phyloP scores from a whole-genome alignment of 1,140 invertebrate genomes.

The Zaprionus gabonicus region DNA sequence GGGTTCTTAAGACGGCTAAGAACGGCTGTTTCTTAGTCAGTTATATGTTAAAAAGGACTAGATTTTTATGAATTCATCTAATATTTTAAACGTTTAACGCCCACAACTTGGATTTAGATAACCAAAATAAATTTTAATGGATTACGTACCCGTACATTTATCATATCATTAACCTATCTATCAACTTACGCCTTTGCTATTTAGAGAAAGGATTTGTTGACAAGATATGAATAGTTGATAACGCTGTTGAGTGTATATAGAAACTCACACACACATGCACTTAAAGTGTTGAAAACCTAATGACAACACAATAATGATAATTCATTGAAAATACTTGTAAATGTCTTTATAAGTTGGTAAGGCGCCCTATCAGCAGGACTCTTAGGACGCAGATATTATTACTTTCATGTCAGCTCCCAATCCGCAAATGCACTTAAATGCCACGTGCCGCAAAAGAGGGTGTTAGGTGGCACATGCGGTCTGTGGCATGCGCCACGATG shows the following conservation, averaged over 20 bases:
- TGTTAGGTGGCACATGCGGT: slow-evolving; percentile 5
- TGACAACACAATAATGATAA: slow-evolving; percentile 35
- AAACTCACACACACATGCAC: background rate
- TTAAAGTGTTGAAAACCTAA: slow-evolving; percentile 1
- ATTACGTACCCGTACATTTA: too few relatives aligned
- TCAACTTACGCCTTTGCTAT: too few relatives aligned
- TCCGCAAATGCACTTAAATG: slow-evolving; percentile 62
- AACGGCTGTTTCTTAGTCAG: too few relatives aligned
- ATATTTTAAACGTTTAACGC: too few relatives aligned
- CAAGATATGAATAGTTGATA: background rate
- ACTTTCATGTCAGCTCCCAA: slow-evolving; percentile 20
- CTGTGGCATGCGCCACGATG: background rate
- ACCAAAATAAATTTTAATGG: too few relatives aligned
- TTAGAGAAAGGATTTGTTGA: too few relatives aligned
- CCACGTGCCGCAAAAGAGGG: slow-evolving; percentile 42
- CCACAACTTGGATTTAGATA: too few relatives aligned
- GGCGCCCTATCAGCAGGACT: background rate
- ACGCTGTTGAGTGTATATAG: background rate
- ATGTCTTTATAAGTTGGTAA: slow-evolving; percentile 9
- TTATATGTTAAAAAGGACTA: too few relatives aligned
- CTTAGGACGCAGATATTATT: slow-evolving; percentile 11
- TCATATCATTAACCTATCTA: too few relatives aligned
- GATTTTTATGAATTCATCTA: too few relatives aligned
- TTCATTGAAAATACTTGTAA: slow-evolving; percentile 18
- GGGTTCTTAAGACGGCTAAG: too few relatives aligned